Evolutionary conservation across 1,140 invertebrate genomes (phyloP), one percentile per base, ranked within the genome.

Genomic region (Drosophila teissieri): DNA sequence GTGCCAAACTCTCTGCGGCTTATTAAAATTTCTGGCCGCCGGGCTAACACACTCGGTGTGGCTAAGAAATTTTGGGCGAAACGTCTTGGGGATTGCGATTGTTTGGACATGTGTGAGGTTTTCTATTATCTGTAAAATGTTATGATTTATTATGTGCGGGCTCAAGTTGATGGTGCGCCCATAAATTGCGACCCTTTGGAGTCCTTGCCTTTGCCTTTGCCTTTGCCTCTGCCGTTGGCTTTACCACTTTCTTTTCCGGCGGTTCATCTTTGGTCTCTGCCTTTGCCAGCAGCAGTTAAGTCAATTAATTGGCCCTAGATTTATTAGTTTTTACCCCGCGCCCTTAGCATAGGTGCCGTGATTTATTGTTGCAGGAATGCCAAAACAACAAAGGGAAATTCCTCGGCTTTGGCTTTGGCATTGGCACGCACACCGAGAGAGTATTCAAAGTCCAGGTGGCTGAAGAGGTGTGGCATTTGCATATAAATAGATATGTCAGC

Each of bases 101-200:
- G 40, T 39, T 52, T 49, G 73, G 62, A 75, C 55, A 76, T 76
- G 63, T 77, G 73, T 78, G 64, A 73, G 83, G 70, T 74, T 86
- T 88, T 86, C 79, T 83, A 88, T 86, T 86, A 86, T 86, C 83
- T 83, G 70, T 62, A 79, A 82, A 88, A 83, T 83, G 75, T 86
- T 88, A 88, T 86, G 83, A 86, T 86, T 86, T 86, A 86, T 86
- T 86, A 83, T 76, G 80, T 88, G 83, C 79, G 83, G 79, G 79
- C 68, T 86, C 83, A 79, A 86, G 83, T 83, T 88, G 78, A 73
- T 88, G 79, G 75, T 75, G 63, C 36, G 65, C 65, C 70, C 62
- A 88, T 86, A 86, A 86, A 86, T 86, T 86, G 75, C 52, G 75
- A 57, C 68, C 78, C 78, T 74, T 77, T 73, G 63, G 52, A 24